Conservation (phyloP, 2,797 vertebrate species). For the Gouania willdenowi region DNA sequence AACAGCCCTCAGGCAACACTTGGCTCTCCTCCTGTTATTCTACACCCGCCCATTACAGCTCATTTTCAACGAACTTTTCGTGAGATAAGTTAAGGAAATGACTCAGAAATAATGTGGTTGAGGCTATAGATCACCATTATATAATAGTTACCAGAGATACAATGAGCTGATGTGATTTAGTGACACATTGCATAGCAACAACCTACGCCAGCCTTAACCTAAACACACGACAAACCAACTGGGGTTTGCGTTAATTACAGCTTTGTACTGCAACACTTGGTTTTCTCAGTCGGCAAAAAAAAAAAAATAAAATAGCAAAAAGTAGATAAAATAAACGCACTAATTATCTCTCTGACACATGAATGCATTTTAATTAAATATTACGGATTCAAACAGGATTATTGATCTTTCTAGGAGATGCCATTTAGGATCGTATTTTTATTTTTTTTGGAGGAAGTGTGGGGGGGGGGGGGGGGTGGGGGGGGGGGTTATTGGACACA, state of each 20-base stretch:
- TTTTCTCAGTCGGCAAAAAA: neutral
- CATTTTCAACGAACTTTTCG: too few relatives aligned
- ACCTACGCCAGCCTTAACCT: constrained; percentile 9
- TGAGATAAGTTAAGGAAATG: too few relatives aligned
- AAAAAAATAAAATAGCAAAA: neutral
- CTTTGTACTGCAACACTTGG: neutral
- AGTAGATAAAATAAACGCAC: neutral
- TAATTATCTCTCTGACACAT: neutral
- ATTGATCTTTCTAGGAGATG: neutral
- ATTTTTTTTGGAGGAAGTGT: neutral
- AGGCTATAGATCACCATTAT: constrained; percentile 39
- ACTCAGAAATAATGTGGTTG: constrained; percentile 21
- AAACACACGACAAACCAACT: neutral
- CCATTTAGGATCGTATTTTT: neutral
- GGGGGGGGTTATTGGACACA: neutral
- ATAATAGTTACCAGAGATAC: too few relatives aligned
- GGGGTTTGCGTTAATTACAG: neutral
- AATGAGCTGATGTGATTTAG: too few relatives aligned
- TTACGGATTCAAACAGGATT: neutral
- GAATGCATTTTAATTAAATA: neutral
- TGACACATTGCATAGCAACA: constrained; percentile 8
- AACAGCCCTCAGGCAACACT: too few relatives aligned
- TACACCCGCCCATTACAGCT: too few relatives aligned
- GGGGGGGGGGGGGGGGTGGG: too few relatives aligned
- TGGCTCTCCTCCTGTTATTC: too few relatives aligned